A percentile compares a stretch with the other conserved stretches of the same genome.
These are phyloP conservation scores for Enteromius viviparus DNA, from an alignment of 2,797 vertebrate species.

Conservation along the genomic window DNA sequence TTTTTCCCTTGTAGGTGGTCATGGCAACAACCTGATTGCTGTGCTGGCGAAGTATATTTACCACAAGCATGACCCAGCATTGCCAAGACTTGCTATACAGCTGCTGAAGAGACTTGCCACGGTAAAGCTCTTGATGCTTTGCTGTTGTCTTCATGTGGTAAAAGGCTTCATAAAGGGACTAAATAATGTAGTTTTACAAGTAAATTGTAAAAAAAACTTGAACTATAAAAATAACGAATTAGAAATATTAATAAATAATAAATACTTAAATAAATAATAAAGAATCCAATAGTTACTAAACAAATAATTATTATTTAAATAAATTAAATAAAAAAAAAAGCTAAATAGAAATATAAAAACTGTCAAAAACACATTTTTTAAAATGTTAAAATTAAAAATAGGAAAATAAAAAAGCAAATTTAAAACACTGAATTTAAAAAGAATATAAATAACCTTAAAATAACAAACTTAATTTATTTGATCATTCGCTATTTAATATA, in stretches of 20 bases:
- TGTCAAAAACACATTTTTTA: background rate
- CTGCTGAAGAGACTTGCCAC: constrained; percentile 94
- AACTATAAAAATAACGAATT: background rate
- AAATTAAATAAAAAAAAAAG: background rate
- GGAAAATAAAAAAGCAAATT: background rate
- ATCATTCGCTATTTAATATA: background rate
- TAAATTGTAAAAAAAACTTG: background rate
- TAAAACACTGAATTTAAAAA: background rate
- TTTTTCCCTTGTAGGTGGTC: constrained; percentile 78
- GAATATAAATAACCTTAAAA: background rate
- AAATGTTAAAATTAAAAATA: background rate
- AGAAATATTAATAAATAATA: background rate
- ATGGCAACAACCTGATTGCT: constrained; percentile 93
- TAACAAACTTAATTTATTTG: background rate
- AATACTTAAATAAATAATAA: background rate
- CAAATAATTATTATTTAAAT: background rate
- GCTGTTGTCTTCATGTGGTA: background rate
- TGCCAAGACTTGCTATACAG: constrained; percentile 94
- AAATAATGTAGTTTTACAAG: background rate
- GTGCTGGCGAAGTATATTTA: constrained; percentile 98
- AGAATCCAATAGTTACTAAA: background rate
- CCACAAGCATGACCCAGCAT: constrained; percentile 93
- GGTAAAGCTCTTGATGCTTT: constrained; percentile 68
- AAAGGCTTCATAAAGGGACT: background rate
- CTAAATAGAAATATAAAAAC: background rate